Base-by-base conservation (phyloP, 2,113 vertebrate species). In the Candoia aspera region DNA sequence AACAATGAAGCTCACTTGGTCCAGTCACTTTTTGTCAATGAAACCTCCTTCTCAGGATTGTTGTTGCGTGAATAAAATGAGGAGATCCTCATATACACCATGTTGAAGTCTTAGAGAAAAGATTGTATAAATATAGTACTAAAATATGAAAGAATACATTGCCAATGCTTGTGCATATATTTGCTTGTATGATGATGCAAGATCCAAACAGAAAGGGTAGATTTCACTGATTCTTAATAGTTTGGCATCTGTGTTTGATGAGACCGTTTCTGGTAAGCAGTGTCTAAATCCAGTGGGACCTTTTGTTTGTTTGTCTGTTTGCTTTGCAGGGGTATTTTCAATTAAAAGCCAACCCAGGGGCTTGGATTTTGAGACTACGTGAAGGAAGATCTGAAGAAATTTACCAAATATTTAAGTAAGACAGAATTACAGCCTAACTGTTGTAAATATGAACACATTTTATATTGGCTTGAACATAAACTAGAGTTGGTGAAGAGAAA, bases 341-440 rank as follows among this genome's bases (percentile, higher is more conserved):
- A 92, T 96, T 99, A 94, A 99, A 99, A 98, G 99, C 99, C 92
- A 99, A 99, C 95, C 99, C 99, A 24, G 99, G 99, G 37, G 98
- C 98, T 59, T 99, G 99, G 99, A 98, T 91, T 0, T 95, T 99
- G 87, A 97, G 97, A 88, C 94, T 99, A 93, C 98, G 98, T n/a
- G 97, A 99, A 97, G 99, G 99, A 90, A 98, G 98, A 94, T 99
- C 99, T 1, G 98, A 99, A 94, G 98, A 99, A 46, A 99, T 99
- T 95, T 99, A 99, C 96, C 97, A 98, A 94, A 97, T 99, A 95
- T 96, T 98, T 91, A 97, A 97, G 99, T 99, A 96, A 98, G 99
- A 98, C 87, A 93, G 26, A 37, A 46, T 46, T 26, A 0, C 62
- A 10, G 73, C 89, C 86, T 87, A 33, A 6, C 49, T 85, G 24